phyloP scores from a whole-genome alignment of 2,888 invertebrate species.

The Caenorhabditis japonica region DNA sequence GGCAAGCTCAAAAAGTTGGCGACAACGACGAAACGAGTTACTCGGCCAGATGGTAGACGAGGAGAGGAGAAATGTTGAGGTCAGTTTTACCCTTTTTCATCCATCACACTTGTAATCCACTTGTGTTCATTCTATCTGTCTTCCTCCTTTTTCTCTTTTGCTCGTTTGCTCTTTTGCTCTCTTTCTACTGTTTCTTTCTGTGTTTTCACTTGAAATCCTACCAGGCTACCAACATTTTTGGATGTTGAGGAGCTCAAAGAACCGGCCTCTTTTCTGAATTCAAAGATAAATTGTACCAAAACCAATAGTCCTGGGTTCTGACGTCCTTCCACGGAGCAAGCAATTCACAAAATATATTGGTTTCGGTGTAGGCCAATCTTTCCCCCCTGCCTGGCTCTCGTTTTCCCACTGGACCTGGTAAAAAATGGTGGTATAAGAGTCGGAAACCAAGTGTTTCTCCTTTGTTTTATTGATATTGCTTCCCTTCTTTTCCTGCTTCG shows the following conservation, averaged over 20 bases:
- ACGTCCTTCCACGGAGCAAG: conserved; percentile 25
- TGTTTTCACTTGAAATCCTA: background rate
- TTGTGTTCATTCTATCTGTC: too few species aligned
- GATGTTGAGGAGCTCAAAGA: conserved; percentile 34
- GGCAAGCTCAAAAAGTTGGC: conserved; percentile 87
- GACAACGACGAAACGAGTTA: conserved; percentile 86
- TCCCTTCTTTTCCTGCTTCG: too few species aligned
- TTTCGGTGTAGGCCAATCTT: conserved; percentile 39
- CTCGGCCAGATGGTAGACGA: conserved; percentile 86
- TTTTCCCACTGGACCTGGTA: conserved; percentile 36
- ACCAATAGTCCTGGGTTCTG: conserved; percentile 35
- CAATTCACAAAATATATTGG: conserved; percentile 44
- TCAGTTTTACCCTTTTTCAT: too few species aligned
- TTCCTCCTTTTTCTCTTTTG: conserved; percentile 1
- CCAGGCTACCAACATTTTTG: conserved; percentile 22
- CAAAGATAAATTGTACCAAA: conserved; percentile 39
- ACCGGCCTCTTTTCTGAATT: conserved; percentile 33
- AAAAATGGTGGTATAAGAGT: too few species aligned
- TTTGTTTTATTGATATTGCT: conserved; percentile 28
- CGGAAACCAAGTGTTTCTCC: too few species aligned
- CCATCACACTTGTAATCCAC: conserved; percentile 8
- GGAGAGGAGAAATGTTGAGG: conserved; percentile 70
- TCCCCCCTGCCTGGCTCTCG: conserved; percentile 11
- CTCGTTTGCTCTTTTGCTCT: conserved; percentile 5
- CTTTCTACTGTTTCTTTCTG: conserved; percentile 18